phyloP scores from a whole-genome alignment of 2,888 invertebrate species.

The Hirtodrosophila cameraria region DNA sequence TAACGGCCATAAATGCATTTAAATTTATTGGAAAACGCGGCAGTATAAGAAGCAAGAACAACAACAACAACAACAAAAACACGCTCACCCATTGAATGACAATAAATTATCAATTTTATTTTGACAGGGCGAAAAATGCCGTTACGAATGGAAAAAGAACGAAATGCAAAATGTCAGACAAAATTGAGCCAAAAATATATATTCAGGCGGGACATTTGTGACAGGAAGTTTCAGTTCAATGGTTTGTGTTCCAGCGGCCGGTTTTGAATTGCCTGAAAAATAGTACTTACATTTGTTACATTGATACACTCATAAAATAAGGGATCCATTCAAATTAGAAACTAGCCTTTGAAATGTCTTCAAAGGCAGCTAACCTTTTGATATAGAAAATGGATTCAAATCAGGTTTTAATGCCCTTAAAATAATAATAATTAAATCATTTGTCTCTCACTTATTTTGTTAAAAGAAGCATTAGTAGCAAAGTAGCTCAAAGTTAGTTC shows the following conservation, averaged over 20 bases:
- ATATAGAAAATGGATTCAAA: too few species aligned
- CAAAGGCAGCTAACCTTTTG: too few species aligned
- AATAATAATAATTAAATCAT: too few species aligned
- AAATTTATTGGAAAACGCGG: conserved; percentile 74
- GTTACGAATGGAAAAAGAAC: conserved; percentile 44
- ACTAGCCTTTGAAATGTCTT: too few species aligned
- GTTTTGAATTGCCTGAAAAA: conserved; percentile 52
- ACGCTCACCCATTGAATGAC: conserved; percentile 76
- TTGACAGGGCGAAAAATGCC: conserved; percentile 75
- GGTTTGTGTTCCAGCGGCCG: conserved; percentile 76
- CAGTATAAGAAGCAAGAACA: conserved; percentile 37
- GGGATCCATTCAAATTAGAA: too few species aligned
- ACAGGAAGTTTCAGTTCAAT: conserved; percentile 77
- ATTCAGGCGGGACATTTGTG: conserved; percentile 67
- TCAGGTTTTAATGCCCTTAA: too few species aligned
- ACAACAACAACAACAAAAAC: conserved; percentile 27
- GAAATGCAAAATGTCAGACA: conserved; percentile 63
- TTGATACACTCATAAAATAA: conserved; percentile 2
- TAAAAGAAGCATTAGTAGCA: too few species aligned
- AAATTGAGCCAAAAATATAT: conserved; percentile 72
- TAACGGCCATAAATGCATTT: conserved; percentile 79
- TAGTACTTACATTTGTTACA: background rate
- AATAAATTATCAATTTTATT: conserved; percentile 81
- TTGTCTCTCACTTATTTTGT: too few species aligned
- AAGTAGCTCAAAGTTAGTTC: too few species aligned